Evolutionary conservation across 2,888 invertebrate genomes (phyloP).

Genomic region (Escarpia spicata): DNA sequence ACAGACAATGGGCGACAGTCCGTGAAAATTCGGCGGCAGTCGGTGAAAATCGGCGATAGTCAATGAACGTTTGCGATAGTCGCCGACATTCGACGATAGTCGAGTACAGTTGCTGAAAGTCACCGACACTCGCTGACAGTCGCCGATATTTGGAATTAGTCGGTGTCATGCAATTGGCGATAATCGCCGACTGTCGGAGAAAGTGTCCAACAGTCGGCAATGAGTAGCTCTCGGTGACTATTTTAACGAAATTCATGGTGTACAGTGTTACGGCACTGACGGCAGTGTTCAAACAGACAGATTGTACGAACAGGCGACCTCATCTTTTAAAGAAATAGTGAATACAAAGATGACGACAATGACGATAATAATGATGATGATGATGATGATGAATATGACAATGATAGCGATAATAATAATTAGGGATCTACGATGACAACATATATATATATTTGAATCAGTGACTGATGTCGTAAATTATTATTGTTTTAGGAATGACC

Average conservation of each 20-base stretch:
- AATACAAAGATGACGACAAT: neutral
- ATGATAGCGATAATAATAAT: neutral
- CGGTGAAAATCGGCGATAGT: neutral
- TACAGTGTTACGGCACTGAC: neutral
- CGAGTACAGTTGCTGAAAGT: too few relatives aligned
- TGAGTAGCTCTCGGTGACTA: neutral
- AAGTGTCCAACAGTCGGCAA: too few relatives aligned
- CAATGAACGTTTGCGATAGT: neutral
- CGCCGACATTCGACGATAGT: too few relatives aligned
- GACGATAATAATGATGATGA: neutral
- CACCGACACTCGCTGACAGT: too few relatives aligned
- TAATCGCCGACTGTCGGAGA: too few relatives aligned
- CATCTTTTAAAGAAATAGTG: neutral
- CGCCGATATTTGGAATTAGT: too few relatives aligned
- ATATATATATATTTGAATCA: neutral
- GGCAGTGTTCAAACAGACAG: neutral
- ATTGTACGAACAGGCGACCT: neutral
- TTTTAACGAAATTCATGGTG: neutral
- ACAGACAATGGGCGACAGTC: neutral
- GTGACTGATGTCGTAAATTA: neutral
- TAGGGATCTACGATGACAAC: neutral
- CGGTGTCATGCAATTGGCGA: too few relatives aligned
- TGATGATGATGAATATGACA: neutral
- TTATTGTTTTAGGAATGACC: neutral
- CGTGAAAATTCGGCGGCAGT: neutral